These are phyloP conservation scores for Capromys pilorides DNA, from an alignment of 2,797 vertebrate genomes.

Conservation along the genomic window DNA sequence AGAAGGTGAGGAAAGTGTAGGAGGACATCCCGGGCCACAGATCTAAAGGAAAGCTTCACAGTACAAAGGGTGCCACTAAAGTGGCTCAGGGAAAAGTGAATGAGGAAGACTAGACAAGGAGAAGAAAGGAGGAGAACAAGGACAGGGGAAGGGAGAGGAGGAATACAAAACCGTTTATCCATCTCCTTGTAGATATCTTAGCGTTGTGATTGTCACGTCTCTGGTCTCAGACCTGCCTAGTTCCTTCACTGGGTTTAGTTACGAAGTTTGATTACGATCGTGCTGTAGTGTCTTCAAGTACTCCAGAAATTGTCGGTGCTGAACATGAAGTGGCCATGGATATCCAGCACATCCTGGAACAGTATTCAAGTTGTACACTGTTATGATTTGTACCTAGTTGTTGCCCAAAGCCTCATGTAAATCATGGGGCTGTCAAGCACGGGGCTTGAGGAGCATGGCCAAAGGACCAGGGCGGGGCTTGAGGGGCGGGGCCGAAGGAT, in stretches of 20 bases:
- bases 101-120: background rate
- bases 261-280: background rate
- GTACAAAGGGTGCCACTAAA: constrained; percentile 87
- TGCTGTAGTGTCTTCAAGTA: background rate
- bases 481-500: too few species aligned
- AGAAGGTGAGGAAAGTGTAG: background rate
- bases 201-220: background rate
- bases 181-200: constrained; percentile 84
- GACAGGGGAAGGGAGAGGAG: constrained; percentile 86
- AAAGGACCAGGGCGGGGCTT: too few species aligned
- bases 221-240: background rate
- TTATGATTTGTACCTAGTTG: too few species aligned
- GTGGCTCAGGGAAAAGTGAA: constrained; percentile 88
- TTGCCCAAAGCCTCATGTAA: too few species aligned
- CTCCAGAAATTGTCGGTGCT: background rate
- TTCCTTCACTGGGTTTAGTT: background rate
- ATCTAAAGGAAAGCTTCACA: constrained; percentile 88
- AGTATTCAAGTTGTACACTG: background rate
- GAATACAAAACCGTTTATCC: constrained; percentile 87
- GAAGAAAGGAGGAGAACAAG: constrained; percentile 83
- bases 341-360: background rate
- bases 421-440: too few species aligned
- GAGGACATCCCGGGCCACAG: background rate
- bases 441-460: too few species aligned
- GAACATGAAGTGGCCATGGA: background rate